A percentile compares a stretch with the other conserved stretches of the same genome.
These are phyloP conservation scores for Conistra vaccinii DNA, from an alignment of 2,888 invertebrate species.

Conservation along the genomic window DNA sequence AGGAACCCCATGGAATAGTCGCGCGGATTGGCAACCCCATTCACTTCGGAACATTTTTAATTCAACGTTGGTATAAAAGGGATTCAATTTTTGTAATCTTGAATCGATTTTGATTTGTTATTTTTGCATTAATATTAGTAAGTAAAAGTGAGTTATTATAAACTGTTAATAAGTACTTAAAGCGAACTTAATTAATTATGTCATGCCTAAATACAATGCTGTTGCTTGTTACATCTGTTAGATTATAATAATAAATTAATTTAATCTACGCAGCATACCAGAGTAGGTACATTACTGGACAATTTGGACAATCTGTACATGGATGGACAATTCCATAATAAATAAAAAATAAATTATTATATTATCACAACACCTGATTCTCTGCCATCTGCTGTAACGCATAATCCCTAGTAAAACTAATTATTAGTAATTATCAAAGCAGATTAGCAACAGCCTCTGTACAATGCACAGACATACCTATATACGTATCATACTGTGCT, in stretches of 20 bases:
- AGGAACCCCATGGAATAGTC: slow-evolving; percentile 38
- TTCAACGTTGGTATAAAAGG: slow-evolving; percentile 9
- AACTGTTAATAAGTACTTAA: background rate
- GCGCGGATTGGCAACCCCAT: slow-evolving; percentile 35
- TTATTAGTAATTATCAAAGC: slow-evolving; percentile 24
- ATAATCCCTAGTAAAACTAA: slow-evolving; percentile 24
- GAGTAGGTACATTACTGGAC: background rate
- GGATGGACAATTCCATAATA: too few species aligned
- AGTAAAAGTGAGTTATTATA: background rate
- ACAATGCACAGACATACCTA: background rate
- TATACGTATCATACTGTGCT: background rate
- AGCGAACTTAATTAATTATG: too few species aligned
- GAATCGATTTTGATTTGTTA: background rate
- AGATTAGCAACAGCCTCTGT: slow-evolving; percentile 21
- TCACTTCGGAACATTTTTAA: slow-evolving; percentile 25
- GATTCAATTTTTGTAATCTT: background rate
- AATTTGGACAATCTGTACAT: background rate
- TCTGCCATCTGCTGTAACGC: background rate
- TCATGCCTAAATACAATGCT: background rate
- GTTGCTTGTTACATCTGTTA: background rate
- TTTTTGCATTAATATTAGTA: background rate
- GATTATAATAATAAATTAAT: background rate
- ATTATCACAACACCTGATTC: background rate
- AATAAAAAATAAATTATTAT: background rate
- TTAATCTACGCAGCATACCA: background rate